Conservation (phyloP, 2,797 vertebrate species). For the Pelobates cultripes region DNA sequence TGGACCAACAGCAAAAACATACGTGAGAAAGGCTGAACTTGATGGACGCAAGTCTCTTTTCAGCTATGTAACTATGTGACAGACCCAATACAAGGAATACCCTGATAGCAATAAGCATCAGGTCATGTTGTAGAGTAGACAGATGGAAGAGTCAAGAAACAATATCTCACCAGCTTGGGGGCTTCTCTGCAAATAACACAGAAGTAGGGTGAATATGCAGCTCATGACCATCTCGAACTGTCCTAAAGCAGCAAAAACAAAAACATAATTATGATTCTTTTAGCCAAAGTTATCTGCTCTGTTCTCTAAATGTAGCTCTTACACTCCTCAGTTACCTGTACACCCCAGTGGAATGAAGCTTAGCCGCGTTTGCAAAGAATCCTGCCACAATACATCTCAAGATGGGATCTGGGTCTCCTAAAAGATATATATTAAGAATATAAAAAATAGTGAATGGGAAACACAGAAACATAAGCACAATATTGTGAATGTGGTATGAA, state of each 20-base stretch:
- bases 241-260: constrained; percentile 72
- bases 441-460: not conserved
- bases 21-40: too few relatives aligned
- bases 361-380: constrained; percentile 96
- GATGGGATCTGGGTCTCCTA: constrained; percentile 96
- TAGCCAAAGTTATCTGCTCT: not conserved
- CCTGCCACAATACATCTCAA: constrained; percentile 93
- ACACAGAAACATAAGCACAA: too few relatives aligned
- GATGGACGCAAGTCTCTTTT: too few relatives aligned
- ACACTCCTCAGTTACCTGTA: constrained; percentile 79
- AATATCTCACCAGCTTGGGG: constrained; percentile 89
- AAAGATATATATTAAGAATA: not conserved
- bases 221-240: constrained; percentile 90
- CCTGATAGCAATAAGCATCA: too few relatives aligned
- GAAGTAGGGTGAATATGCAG: constrained; percentile 96
- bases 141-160: too few relatives aligned
- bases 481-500: too few relatives aligned
- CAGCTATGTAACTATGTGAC: too few relatives aligned
- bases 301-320: not conserved
- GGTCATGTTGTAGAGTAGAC: too few relatives aligned
- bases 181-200: constrained; percentile 93
- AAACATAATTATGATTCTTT: not conserved
- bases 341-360: constrained; percentile 92
- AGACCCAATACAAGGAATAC: too few relatives aligned
- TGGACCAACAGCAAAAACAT: too few relatives aligned